Base-by-base conservation (phyloP, 2,797 vertebrate genomes). In the Arrhamphus sclerolepis region DNA sequence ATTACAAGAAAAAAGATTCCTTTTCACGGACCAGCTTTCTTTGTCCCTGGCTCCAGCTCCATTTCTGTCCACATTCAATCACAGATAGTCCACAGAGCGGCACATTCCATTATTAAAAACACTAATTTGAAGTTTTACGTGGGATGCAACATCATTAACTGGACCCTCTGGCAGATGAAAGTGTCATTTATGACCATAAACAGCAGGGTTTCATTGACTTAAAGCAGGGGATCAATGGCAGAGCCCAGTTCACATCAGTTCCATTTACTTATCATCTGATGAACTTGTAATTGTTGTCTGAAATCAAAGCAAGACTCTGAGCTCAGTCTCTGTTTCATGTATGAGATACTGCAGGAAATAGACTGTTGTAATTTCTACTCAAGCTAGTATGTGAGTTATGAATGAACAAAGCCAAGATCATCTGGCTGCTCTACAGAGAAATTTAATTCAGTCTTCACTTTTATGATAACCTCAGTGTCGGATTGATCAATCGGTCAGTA, bases 351-450 rank as follows among this genome's bases (percentile, higher is more conserved):
- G 38, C 19, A 31, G 34, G 53, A 56, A 48, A 62, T 46, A 41
- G n/a, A n/a, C n/a, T n/a, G n/a, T n/a, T n/a, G n/a, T n/a, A n/a
- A 52, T 50, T 70, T 51, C 18, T 8, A 11, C 60, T 46, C 68
- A 56, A 53, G n/a, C n/a, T n/a, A n/a, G n/a, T n/a, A n/a, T n/a
- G n/a, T n/a, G n/a, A n/a, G 38, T 22, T 53, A 6, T 70, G 72
- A 80, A 84, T 67, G 85, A 72, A 51, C 41, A 29, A 31, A 62
- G 67, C 70, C 1, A 59, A 22, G 51, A 79, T 87, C 79, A 74
- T 86, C 85, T 6, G 43, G 29, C 65, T 50, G 21, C 70, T 56
- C 71, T 46, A 53, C 66, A 62, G 67, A 66, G 62, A 67, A 50
- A 81, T 81, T 64, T 47, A 72, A 60, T 16, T 52, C 75, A 28